Evolutionary conservation across 2,888 invertebrate genomes (phyloP).

Genomic region (Euclidia mi): DNA sequence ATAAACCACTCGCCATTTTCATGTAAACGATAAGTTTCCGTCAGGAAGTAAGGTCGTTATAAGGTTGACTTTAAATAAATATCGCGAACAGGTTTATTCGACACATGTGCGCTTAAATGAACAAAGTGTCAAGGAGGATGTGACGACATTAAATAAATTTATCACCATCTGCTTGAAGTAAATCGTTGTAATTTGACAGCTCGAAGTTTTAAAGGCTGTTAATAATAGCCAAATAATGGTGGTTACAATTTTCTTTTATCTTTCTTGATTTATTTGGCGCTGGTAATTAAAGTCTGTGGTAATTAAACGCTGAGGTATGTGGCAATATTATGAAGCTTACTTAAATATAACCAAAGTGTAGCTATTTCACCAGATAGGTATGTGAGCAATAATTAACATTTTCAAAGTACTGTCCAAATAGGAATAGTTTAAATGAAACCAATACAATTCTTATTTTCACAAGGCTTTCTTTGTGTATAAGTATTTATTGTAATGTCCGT

Average conservation of each 20-base stretch:
- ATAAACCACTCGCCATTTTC: not conserved
- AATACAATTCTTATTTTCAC: no score
- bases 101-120: not conserved
- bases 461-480: no score
- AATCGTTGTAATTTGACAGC: slow-evolving; percentile 12
- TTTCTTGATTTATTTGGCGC: no score
- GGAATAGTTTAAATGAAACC: no score
- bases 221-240: not conserved
- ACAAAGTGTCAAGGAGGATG: slow-evolving; percentile 37
- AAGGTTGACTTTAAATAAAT: slow-evolving; percentile 7
- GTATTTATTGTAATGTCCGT: no score
- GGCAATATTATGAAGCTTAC: no score
- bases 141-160: slow-evolving; percentile 33
- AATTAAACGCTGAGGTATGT: no score
- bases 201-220: slow-evolving; percentile 1
- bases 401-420: no score
- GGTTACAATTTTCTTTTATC: not conserved
- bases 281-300: no score
- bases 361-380: no score
- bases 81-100: slow-evolving; percentile 25
- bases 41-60: slow-evolving; percentile 15
- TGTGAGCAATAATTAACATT: no score
- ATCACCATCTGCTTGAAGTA: slow-evolving; percentile 4
- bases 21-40: slow-evolving; percentile 9
- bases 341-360: no score